Evolutionary conservation across 1,140 invertebrate species (phyloP).

Genomic region (Elysia chlorotica): DNA sequence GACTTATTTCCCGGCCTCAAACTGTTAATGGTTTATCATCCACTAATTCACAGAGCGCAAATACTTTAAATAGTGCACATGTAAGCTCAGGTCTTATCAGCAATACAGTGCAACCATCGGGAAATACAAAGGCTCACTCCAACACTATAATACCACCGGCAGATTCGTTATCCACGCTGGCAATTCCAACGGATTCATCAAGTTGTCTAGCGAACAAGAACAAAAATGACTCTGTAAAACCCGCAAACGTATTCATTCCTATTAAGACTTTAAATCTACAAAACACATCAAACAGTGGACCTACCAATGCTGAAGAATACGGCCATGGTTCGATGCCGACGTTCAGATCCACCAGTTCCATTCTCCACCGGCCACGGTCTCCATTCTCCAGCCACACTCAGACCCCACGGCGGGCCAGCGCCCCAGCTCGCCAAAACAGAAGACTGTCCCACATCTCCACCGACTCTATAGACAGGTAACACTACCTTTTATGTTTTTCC

Average conservation of each 20-base stretch:
- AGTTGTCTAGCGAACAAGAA: neutral
- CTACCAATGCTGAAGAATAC: neutral
- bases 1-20: neutral
- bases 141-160: too few species aligned
- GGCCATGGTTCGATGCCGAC: neutral
- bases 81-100: neutral
- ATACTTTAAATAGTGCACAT: neutral
- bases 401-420: neutral
- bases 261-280: neutral
- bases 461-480: constrained; percentile 38
- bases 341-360: neutral
- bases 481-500: too few species aligned
- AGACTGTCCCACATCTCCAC: constrained; percentile 26
- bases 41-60: neutral
- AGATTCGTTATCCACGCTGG: too few species aligned
- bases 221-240: neutral
- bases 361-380: neutral
- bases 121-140: neutral
- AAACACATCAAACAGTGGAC: neutral
- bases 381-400: constrained; percentile 29
- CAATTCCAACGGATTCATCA: too few species aligned
- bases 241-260: neutral
- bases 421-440: neutral
- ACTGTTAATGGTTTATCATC: neutral
- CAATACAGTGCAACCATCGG: too few species aligned